Evolutionary conservation across 2,888 invertebrate genomes (phyloP).

Genomic region (Noctua fimbriata): DNA sequence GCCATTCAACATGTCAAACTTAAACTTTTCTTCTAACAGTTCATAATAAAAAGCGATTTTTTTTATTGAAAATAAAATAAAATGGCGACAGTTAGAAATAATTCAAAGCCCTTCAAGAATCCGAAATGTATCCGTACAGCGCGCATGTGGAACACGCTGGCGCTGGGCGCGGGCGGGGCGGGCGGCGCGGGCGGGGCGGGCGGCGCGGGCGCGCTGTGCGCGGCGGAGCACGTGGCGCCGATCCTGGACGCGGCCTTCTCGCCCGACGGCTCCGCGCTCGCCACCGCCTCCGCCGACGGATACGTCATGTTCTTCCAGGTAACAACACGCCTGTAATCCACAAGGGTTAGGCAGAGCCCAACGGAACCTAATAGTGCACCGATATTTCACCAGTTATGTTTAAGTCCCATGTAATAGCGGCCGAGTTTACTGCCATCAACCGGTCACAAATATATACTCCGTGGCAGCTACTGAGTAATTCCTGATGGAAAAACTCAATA

Average conservation of each 20-base stretch:
- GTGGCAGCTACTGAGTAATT: background rate
- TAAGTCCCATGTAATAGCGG: background rate
- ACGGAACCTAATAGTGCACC: no score
- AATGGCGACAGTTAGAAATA: background rate
- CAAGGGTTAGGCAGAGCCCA: no score
- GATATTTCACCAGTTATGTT: background rate
- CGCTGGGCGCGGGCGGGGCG: conserved; percentile 49
- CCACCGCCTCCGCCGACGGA: conserved; percentile 97
- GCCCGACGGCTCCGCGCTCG: conserved; percentile 98
- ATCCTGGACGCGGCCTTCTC: conserved; percentile 97
- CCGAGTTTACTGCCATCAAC: background rate
- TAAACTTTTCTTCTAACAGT: no score
- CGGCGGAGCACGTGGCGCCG: conserved; percentile 77
- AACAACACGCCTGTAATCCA: background rate
- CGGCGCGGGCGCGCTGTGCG: conserved; percentile 70
- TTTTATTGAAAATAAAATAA: no score
- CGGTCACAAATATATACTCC: background rate
- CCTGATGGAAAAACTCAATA: background rate
- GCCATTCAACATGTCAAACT: no score
- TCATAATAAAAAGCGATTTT: no score
- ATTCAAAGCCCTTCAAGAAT: background rate
- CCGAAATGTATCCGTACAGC: background rate
- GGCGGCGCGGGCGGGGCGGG: conserved; percentile 71
- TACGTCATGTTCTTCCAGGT: conserved; percentile 98
- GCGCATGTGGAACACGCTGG: conserved; percentile 55